A percentile compares a stretch with the other conserved stretches of the same genome.
phyloP scores from a whole-genome alignment of 2,888 invertebrate genomes.

The Stomorhina lunata region DNA sequence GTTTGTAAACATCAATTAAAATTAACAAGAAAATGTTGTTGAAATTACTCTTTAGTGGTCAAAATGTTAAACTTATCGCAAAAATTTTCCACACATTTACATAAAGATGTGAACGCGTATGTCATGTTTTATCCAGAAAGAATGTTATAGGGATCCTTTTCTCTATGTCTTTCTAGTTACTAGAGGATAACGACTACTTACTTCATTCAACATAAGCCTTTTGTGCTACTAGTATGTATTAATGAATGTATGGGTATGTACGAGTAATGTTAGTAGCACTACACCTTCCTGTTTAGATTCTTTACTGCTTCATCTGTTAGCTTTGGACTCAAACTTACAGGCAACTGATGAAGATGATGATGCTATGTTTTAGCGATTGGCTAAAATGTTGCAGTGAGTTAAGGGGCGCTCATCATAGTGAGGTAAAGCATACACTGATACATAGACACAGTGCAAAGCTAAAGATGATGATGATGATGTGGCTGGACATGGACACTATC shows the following conservation, averaged over 20 bases:
- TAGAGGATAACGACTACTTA: background rate
- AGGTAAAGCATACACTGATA: conserved; percentile 5
- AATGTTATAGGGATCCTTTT: conserved; percentile 30
- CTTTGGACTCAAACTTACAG: conserved; percentile 7
- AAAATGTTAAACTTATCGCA: conserved; percentile 62
- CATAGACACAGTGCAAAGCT: background rate
- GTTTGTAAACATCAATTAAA: conserved; percentile 66
- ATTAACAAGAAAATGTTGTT: conserved; percentile 65
- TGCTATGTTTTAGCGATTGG: conserved; percentile 24
- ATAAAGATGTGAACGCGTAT: conserved; percentile 65
- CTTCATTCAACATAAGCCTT: background rate
- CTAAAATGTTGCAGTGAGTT: conserved; percentile 1
- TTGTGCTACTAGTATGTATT: background rate
- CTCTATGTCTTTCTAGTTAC: background rate
- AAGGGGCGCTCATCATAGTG: background rate
- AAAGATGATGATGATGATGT: conserved; percentile 5
- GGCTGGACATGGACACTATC: conserved; percentile 54
- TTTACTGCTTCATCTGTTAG: no score
- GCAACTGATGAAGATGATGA: conserved; percentile 27
- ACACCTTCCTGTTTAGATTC: no score
- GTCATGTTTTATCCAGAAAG: conserved; percentile 59
- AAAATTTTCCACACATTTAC: conserved; percentile 59
- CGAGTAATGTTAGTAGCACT: no score
- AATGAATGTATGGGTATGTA: no score
- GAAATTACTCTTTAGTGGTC: conserved; percentile 64